Percentiles rank a stretch among this genome's conserved stretches.
These are phyloP conservation scores for Homarus gammarus DNA, from an alignment of 2,888 invertebrate species.

Conservation along the genomic window DNA sequence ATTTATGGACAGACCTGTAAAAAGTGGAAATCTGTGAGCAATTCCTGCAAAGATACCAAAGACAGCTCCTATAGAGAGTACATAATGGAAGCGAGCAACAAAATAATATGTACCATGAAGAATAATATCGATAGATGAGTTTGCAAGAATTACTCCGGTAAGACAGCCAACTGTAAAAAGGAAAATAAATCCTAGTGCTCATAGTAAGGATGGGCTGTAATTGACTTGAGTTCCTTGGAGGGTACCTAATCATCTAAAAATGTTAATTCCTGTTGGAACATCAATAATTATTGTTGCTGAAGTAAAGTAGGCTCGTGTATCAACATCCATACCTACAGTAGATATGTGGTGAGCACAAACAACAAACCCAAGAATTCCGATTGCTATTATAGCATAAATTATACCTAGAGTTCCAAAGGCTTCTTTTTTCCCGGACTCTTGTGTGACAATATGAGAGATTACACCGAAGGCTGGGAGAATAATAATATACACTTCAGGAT, in stretches of 20 bases:
- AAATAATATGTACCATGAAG: slow-evolving; percentile 92
- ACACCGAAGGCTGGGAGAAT: slow-evolving; percentile 91
- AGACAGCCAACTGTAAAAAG: slow-evolving; percentile 88
- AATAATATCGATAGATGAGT: slow-evolving; percentile 88
- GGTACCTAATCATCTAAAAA: no score
- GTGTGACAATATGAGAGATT: slow-evolving; percentile 88
- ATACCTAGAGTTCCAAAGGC: slow-evolving; percentile 87
- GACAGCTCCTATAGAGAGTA: slow-evolving; percentile 88
- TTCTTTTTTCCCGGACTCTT: slow-evolving; percentile 88
- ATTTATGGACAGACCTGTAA: slow-evolving; percentile 84
- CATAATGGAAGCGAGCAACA: slow-evolving; percentile 91
- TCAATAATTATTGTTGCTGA: slow-evolving; percentile 94
- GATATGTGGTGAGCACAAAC: no score
- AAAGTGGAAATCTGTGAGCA: slow-evolving; percentile 86
- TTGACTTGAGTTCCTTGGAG: slow-evolving; percentile 84
- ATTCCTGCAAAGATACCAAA: slow-evolving; percentile 88
- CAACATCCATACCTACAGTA: no score
- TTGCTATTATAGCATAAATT: slow-evolving; percentile 91
- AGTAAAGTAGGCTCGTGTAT: no score
- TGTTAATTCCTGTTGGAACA: no score
- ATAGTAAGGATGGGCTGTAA: slow-evolving; percentile 83
- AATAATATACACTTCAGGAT: slow-evolving; percentile 92
- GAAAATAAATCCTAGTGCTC: slow-evolving; percentile 88
- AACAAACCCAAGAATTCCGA: slow-evolving; percentile 90
- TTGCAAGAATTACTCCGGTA: slow-evolving; percentile 84